These are phyloP conservation scores for Cydia splendana DNA, from an alignment of 1,140 invertebrate genomes.

Conservation along the genomic window DNA sequence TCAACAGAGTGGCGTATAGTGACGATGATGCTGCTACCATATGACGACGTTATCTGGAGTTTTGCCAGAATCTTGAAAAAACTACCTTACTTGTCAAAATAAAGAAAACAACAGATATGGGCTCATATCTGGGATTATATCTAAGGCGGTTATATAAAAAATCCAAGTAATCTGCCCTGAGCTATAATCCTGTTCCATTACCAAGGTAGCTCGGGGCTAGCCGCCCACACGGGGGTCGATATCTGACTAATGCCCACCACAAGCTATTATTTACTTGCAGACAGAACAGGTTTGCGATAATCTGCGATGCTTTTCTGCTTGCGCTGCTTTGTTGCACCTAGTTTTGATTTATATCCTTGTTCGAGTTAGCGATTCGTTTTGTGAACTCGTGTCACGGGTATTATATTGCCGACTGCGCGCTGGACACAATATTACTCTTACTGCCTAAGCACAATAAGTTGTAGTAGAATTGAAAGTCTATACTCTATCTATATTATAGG, in stretches of 20 bases:
- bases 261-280: constrained; percentile 60
- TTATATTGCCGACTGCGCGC: constrained; percentile 3
- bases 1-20: too few species aligned
- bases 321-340: constrained; percentile 47
- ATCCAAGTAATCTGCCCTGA: not conserved
- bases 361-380: constrained; percentile 32
- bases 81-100: not conserved
- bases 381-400: constrained; percentile 25
- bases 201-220: constrained; percentile 34
- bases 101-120: not conserved
- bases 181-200: constrained; percentile 41
- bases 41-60: too few species aligned
- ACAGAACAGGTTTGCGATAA: constrained; percentile 67
- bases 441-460: not conserved
- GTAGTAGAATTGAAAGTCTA: not conserved
- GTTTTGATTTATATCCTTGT: constrained; percentile 48
- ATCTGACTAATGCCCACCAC: constrained; percentile 68
- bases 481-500: not conserved
- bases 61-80: not conserved
- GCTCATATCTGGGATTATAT: not conserved
- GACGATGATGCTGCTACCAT: too few species aligned
- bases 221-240: constrained; percentile 62
- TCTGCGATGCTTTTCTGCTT: constrained; percentile 48
- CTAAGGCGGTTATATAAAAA: constrained; percentile 16
- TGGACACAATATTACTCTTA: constrained; percentile 20